Percentiles rank a stretch among this genome's conserved stretches.
phyloP scores from a whole-genome alignment of 2,113 vertebrate species.

The Sminthopsis crassicaudata region DNA sequence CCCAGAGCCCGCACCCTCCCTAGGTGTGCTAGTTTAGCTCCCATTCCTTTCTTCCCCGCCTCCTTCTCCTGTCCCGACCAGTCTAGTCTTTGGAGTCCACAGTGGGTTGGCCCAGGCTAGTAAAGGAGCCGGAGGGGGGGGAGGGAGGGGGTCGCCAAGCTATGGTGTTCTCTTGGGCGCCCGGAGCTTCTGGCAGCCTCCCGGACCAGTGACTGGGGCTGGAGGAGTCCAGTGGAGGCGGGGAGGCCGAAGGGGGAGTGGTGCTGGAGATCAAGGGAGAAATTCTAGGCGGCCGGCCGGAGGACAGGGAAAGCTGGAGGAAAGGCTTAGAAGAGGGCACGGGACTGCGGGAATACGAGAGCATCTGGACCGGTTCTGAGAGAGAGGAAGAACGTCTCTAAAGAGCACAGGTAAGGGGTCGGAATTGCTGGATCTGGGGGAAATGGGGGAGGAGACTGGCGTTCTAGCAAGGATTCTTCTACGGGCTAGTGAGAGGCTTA shows the following conservation, averaged over 20 bases:
- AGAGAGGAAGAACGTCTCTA: not conserved
- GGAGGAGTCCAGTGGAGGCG: not conserved
- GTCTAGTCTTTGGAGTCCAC: not conserved
- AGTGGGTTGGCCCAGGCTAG: not conserved
- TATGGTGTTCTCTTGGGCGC: not conserved
- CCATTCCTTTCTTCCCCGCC: not conserved
- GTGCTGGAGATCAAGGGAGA: conserved; percentile 31
- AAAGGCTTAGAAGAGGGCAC: conserved; percentile 11
- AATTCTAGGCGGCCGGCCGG: not conserved
- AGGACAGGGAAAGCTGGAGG: conserved; percentile 13
- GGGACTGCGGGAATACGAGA: not conserved
- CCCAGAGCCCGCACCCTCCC: not conserved
- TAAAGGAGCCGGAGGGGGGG: not conserved
- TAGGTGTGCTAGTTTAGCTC: not conserved
- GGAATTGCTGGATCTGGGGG: not conserved
- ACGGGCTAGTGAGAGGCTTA: no score
- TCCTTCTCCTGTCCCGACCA: not conserved
- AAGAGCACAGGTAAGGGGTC: conserved; percentile 66
- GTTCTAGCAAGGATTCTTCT: not conserved
- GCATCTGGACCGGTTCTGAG: not conserved
- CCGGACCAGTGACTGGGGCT: not conserved
- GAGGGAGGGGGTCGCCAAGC: not conserved
- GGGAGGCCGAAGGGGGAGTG: conserved; percentile 48
- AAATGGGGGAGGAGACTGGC: not conserved
- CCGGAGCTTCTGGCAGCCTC: not conserved